A percentile compares a stretch with the other conserved stretches of the same genome.
These are phyloP conservation scores for Chloroceryle inda DNA, from an alignment of 2,797 vertebrate genomes.

Conservation along the genomic window DNA sequence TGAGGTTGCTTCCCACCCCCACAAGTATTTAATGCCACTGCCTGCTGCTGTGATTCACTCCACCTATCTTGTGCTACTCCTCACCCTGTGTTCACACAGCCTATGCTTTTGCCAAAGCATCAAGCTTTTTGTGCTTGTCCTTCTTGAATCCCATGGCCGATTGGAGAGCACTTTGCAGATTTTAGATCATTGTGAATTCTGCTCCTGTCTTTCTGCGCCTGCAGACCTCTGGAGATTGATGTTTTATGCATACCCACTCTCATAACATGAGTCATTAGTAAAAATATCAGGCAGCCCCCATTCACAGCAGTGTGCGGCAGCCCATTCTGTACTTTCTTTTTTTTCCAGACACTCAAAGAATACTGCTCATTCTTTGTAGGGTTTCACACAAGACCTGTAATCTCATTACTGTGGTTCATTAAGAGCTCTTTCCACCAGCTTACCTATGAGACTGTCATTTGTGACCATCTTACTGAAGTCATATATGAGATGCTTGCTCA, in stretches of 20 bases:
- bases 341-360: background rate
- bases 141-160: background rate
- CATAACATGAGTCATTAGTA: conserved; percentile 34
- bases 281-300: conserved; percentile 14
- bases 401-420: background rate
- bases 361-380: background rate
- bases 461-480: background rate
- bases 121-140: background rate
- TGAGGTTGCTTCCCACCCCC: accelerated
- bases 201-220: background rate
- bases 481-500: background rate
- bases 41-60: background rate
- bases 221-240: background rate
- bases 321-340: background rate
- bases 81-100: background rate
- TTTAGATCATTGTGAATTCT: conserved; percentile 48
- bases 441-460: background rate
- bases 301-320: background rate
- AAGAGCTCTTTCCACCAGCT: background rate
- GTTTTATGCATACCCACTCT: conserved; percentile 43
- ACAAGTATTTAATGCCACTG: accelerated
- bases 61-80: accelerated
- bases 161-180: background rate
- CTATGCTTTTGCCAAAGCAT: background rate
- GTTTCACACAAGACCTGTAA: background rate